Base-by-base conservation (phyloP, 2,797 vertebrate species). In the Pelobates cultripes region DNA sequence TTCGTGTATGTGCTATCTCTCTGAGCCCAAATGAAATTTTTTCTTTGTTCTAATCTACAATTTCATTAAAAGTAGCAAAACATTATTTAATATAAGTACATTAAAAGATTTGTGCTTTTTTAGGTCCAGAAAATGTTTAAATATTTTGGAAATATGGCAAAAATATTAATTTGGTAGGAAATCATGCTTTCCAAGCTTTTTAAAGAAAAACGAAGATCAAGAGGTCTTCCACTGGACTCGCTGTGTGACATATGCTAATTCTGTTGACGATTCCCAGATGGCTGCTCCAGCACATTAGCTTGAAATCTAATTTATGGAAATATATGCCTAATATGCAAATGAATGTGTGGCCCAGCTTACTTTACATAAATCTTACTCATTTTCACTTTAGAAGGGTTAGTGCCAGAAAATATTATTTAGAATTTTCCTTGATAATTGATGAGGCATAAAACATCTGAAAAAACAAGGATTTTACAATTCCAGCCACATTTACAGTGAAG, bases 301-400 rank as follows among this genome's bases (percentile, higher is more conserved):
- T 68, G 66, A 55, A 60, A 68, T 72, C 70, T 77, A 41, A 82
- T 45, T 77, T 67, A 82, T 82, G 75, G 17, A 82, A 82, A 82
- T 82, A 45, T 78, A 82, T 78, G 45, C 60, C 45, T 68, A 66
- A 68, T 73, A 68, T 73, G 61, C 45, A 67, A 67, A 81, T 75
- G 17, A 64, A 70, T 2, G 5, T n/a, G 47, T 43, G 17, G 40
- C 40, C 28, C 55, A 77, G 69, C 28, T 78, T 60, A 77, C 57
- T 72, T 78, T 67, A 77, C 70, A 73, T 51, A 78, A 53, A 72
- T 55, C 57, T 72, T 67, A 43, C 17, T 6, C 12, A 44, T 43
- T 72, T 71, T 78, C 4, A 67, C 43, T 67, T 60, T 4, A 4
- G 47, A 53, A 2, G n/a, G 53, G 13, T n/a, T 57, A 17, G n/a